Evolutionary conservation across 2,888 invertebrate species (phyloP).

Genomic region (Drosophila lacicola): DNA sequence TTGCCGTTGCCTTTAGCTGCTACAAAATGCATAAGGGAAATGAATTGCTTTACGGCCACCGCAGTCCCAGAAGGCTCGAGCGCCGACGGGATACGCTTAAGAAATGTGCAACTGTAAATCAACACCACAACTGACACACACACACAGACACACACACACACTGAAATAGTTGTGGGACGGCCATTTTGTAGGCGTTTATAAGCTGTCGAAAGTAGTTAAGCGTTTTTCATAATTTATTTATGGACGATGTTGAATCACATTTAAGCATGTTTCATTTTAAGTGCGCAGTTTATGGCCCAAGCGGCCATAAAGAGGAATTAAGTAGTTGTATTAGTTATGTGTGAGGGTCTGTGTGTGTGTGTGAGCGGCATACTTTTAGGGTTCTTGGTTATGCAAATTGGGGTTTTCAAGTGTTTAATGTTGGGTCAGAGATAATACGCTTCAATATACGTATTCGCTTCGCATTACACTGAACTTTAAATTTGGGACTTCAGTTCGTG

Average conservation of each 20-base stretch:
- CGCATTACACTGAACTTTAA: slow-evolving; percentile 8
- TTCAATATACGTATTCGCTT: not conserved
- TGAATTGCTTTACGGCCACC: slow-evolving; percentile 81
- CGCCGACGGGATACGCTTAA: slow-evolving; percentile 42
- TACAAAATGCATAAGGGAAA: slow-evolving; percentile 81
- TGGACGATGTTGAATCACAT: slow-evolving; percentile 71
- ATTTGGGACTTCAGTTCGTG: slow-evolving; percentile 8
- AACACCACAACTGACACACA: slow-evolving; percentile 59
- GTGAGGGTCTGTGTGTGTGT: slow-evolving; percentile 4
- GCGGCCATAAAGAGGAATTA: slow-evolving; percentile 75
- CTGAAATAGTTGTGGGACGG: slow-evolving; percentile 60
- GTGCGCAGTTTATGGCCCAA: slow-evolving; percentile 76
- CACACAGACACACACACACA: slow-evolving; percentile 24
- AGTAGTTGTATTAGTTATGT: slow-evolving; percentile 55
- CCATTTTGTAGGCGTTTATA: slow-evolving; percentile 80
- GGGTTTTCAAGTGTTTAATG: slow-evolving; percentile 52
- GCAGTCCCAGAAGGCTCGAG: slow-evolving; percentile 67
- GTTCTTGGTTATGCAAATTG: slow-evolving; percentile 63
- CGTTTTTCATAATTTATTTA: slow-evolving; percentile 81
- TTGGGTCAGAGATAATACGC: slow-evolving; percentile 23
- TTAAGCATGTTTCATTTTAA: slow-evolving; percentile 80
- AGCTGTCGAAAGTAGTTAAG: slow-evolving; percentile 82
- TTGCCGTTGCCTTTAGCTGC: slow-evolving; percentile 42
- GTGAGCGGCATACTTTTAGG: slow-evolving; percentile 55
- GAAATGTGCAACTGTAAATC: slow-evolving; percentile 82